Evolutionary conservation across 2,797 vertebrate genomes (phyloP), one percentile per base, ranked within the genome.

Genomic region (Acrossocheilus wenchowensis): DNA sequence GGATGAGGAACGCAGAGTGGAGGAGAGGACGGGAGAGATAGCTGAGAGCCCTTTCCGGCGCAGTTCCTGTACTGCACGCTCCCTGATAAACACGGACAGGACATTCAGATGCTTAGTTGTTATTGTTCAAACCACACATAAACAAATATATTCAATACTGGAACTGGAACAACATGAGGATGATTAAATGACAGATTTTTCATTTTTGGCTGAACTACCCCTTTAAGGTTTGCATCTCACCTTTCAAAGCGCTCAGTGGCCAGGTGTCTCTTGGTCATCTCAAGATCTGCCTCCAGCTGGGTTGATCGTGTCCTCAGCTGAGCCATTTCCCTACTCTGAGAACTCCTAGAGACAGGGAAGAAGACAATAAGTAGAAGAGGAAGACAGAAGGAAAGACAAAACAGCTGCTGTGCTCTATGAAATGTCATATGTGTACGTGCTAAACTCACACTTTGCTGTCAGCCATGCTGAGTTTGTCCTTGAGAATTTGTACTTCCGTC

Each of bases 241-340:
- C 95, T 96, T 92, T 97, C 95, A 89, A 95, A 95, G n/a, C 89
- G 86, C 83, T 96, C 96, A 11, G 92, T 95, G 48, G 90, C 92
- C 71, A 97, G 92, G 73, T 96, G 96, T 83, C 94, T 93, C 92
- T 93, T 95, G 68, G 95, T 95, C 89, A 96, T 94, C 89, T 91
- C 94, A 74, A 96, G 91, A 86, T 96, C 95, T 36, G 91, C 90
- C 89, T 96, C 94, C 71, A 96, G 81, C 52, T 96, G 93, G 36
- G 92, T 90, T 52, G 94, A 87, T 21, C 92, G 94, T 0, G 93
- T 95, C 91, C 92, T 94, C 84, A 97, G 91, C 84, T 96, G 95
- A 77, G 92, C 92, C 88, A 96, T 91, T 68, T 96, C 95, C 89
- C 86, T 91, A 79, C 88, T 93, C 81, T 92, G 91, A 68, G 74